Conservation (phyloP, 2,888 invertebrate genomes). For the Leptothorax acervorum region DNA sequence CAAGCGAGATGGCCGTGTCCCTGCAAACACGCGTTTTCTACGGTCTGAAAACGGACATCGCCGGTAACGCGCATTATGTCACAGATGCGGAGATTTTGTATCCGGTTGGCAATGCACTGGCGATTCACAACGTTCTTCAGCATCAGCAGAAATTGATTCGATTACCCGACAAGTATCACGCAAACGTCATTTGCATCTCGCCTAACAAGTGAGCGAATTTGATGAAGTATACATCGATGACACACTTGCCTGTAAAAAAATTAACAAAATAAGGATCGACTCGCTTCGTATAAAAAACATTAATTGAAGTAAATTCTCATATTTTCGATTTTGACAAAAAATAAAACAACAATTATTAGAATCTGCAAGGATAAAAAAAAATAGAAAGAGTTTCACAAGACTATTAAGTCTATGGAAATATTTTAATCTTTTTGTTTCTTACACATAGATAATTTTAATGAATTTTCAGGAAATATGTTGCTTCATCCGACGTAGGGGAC, state of each 20-base stretch:
- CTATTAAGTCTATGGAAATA: not conserved
- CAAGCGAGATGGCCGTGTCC: slow-evolving; percentile 84
- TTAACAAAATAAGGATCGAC: not conserved
- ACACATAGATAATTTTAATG: slow-evolving; percentile 19
- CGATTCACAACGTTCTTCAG: slow-evolving; percentile 91
- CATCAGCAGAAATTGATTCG: slow-evolving; percentile 91
- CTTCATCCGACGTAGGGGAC: slow-evolving; percentile 88
- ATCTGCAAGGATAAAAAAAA: not conserved
- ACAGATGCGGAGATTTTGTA: slow-evolving; percentile 92
- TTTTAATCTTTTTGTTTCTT: not conserved
- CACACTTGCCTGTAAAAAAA: not conserved
- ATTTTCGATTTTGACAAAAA: not conserved
- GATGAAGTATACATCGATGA: not conserved
- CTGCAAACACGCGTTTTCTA: slow-evolving; percentile 88
- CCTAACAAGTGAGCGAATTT: slow-evolving; percentile 88
- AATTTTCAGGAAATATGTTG: slow-evolving; percentile 87
- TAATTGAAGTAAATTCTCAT: not conserved
- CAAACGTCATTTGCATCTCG: slow-evolving; percentile 89
- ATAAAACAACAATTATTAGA: not conserved
- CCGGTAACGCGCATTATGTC: slow-evolving; percentile 91
- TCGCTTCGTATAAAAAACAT: not conserved
- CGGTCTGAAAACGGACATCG: slow-evolving; percentile 89
- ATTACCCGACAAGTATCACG: slow-evolving; percentile 89
- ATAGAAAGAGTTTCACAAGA: not conserved
- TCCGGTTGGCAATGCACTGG: slow-evolving; percentile 92